These are phyloP conservation scores for Chlorodrepanis virens DNA, from an alignment of 2,113 vertebrate genomes.

Conservation along the genomic window DNA sequence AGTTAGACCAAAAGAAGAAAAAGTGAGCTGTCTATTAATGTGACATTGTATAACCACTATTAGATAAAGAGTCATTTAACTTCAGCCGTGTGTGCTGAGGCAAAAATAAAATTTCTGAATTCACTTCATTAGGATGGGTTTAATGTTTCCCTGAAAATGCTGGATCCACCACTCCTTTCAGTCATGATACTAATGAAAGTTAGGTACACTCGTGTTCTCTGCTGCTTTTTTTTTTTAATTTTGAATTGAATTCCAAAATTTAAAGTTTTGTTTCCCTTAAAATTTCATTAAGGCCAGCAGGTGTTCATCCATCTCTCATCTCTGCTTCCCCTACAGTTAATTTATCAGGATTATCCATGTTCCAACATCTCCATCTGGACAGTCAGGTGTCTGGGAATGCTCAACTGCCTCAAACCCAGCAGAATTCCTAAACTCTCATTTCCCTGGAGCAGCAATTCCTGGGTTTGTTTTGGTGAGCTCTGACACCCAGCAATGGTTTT, in stretches of 20 bases:
- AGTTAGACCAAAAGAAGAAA: background rate
- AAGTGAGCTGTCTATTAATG: background rate
- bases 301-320: background rate
- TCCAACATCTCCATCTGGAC: background rate
- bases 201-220: background rate
- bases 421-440: background rate
- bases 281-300: background rate
- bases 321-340: background rate
- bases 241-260: background rate
- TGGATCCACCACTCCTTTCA: accelerated
- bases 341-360: background rate
- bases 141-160: background rate
- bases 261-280: background rate
- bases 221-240: background rate
- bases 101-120: background rate
- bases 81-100: no score
- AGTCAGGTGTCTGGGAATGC: background rate
- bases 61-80: background rate
- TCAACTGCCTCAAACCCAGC: background rate
- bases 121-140: background rate
- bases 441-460: background rate
- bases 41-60: background rate
- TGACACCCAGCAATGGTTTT: background rate
- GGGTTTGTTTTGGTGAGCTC: background rate
- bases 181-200: background rate